Conservation (phyloP, 2,888 invertebrate species). For the Masnerella sp. region DNA sequence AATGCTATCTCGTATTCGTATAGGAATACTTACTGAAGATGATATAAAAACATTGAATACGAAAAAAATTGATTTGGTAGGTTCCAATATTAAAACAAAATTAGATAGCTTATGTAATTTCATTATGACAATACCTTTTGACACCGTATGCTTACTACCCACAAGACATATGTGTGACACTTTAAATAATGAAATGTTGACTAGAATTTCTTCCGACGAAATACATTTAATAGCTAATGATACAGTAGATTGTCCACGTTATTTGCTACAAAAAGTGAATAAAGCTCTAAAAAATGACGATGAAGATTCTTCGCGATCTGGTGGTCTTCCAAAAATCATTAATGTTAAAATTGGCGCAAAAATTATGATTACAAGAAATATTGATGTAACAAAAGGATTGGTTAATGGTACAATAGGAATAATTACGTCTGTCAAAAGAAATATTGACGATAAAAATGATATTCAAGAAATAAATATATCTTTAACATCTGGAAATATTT, state of each 20-base stretch:
- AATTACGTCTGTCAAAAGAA: conserved; percentile 19
- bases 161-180: conserved; percentile 62
- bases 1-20: background rate
- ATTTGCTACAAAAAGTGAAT: conserved; percentile 29
- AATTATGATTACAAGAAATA: conserved; percentile 33
- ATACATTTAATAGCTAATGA: conserved; percentile 43
- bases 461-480: background rate
- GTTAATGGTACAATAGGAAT: conserved; percentile 64
- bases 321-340: conserved; percentile 11
- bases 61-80: background rate
- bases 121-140: conserved; percentile 25
- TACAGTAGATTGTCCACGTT: conserved; percentile 55
- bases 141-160: conserved; percentile 61
- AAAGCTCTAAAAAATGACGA: background rate
- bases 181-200: conserved; percentile 13
- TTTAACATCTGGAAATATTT: conserved; percentile 23
- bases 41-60: conserved; percentile 12
- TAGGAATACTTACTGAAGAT: background rate
- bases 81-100: conserved; percentile 37
- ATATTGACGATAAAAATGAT: conserved; percentile 1
- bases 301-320: conserved; percentile 15
- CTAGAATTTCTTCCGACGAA: conserved; percentile 8
- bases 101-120: conserved; percentile 18
- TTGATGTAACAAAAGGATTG: conserved; percentile 58
- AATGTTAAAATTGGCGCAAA: conserved; percentile 18